Conservation (phyloP, 2,888 invertebrate genomes). For the Marasmarcha lunaedactyla region DNA sequence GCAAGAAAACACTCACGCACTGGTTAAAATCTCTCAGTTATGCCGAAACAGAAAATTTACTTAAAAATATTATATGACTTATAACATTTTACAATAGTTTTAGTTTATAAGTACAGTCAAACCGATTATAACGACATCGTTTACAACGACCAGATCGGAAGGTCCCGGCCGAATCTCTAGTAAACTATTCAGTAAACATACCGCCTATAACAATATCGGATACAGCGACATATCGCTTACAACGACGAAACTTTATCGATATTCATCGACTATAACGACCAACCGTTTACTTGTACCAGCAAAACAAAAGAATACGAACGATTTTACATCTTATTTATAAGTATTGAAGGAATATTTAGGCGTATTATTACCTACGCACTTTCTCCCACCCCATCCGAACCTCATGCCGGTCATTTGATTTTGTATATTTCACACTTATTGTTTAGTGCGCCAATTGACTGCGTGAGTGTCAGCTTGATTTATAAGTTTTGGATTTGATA, state of each 20-base stretch:
- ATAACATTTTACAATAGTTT: too few relatives aligned
- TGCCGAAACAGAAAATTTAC: too few relatives aligned
- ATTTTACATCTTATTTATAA: conserved; percentile 17
- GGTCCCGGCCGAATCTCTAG: too few relatives aligned
- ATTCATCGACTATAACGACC: conserved; percentile 14
- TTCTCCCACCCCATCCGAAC: conserved; percentile 15
- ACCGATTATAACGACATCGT: conserved; percentile 11
- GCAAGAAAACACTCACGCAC: too few relatives aligned
- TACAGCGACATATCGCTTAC: conserved; percentile 17
- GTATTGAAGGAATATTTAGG: too few relatives aligned
- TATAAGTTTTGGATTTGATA: conserved; percentile 5
- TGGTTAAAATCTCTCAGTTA: too few relatives aligned
- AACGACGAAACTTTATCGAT: conserved; percentile 13
- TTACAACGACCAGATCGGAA: conserved; percentile 10
- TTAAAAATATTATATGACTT: too few relatives aligned
- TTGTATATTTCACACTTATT: conserved; percentile 13
- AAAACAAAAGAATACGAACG: conserved; percentile 16
- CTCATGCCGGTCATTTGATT: conserved; percentile 14
- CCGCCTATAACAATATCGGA: conserved; percentile 15
- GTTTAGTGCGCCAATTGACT: conserved; percentile 9
- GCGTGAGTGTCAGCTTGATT: conserved; percentile 9
- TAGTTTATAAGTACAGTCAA: too few relatives aligned
- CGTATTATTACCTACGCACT: too few relatives aligned
- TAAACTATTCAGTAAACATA: conserved; percentile 9
- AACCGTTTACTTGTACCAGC: conserved; percentile 14